Conservation (phyloP, 2,888 invertebrate genomes). For the Parnassius apollo region DNA sequence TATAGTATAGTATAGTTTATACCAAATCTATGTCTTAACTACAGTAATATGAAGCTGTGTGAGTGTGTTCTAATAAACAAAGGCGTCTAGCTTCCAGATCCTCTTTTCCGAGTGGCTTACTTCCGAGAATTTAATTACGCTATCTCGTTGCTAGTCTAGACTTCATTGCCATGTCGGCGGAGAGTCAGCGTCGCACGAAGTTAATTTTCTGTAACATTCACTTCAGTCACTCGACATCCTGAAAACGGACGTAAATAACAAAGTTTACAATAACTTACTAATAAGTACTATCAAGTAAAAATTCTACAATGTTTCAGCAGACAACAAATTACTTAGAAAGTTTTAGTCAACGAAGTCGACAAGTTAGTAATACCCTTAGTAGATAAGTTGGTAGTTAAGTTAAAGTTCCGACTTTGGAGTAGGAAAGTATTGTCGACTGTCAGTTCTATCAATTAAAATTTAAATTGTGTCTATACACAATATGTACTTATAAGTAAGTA, state of each 20-base stretch:
- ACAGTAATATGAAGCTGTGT: neutral
- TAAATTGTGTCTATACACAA: conserved; percentile 32
- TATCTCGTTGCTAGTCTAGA: conserved; percentile 7
- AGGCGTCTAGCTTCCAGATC: conserved; percentile 11
- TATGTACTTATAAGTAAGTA: neutral
- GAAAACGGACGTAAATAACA: conserved; percentile 5
- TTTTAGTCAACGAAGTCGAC: no score
- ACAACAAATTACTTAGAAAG: neutral
- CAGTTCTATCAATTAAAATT: conserved; percentile 15
- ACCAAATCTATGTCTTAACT: neutral
- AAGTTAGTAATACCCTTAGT: no score
- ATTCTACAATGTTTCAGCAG: conserved; percentile 1
- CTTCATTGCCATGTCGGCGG: conserved; percentile 13
- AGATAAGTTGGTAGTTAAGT: no score
- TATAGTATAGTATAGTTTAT: no score
- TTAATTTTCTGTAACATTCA: conserved; percentile 8
- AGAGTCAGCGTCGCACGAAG: neutral
- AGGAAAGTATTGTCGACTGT: neutral
- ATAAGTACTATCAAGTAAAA: neutral
- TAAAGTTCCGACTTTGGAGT: conserved; percentile 1
- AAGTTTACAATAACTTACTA: conserved; percentile 8
- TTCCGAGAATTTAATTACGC: conserved; percentile 19
- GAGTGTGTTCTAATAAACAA: conserved; percentile 9
- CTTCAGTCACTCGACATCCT: neutral
- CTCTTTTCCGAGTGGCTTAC: conserved; percentile 17